Evolutionary conservation across 2,888 invertebrate genomes (phyloP).

Genomic region (Heliconius aoede): DNA sequence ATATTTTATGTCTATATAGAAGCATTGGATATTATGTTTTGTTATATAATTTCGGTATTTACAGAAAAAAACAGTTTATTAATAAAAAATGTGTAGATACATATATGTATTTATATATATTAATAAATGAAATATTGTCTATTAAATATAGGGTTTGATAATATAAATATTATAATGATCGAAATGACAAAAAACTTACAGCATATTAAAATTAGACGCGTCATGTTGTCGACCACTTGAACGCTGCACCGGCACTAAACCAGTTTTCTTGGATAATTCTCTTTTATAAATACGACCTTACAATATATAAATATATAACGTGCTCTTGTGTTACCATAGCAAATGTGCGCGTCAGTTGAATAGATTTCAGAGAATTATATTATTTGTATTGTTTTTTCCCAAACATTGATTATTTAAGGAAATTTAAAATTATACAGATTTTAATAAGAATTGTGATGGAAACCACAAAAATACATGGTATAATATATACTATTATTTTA

Average conservation of each 20-base stretch:
- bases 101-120: no score
- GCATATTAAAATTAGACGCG: constrained; percentile 41
- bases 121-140: not conserved
- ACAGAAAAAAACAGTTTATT: no score
- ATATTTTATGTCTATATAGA: not conserved
- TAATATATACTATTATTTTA: no score
- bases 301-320: not conserved
- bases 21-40: not conserved
- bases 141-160: not conserved
- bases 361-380: not conserved
- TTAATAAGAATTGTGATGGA: not conserved
- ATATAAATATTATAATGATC: not conserved
- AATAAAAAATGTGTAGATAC: no score
- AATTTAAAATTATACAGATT: not conserved
- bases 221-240: constrained; percentile 49
- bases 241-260: constrained; percentile 57
- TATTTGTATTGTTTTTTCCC: constrained; percentile 10
- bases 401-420: not conserved
- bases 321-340: constrained; percentile 38
- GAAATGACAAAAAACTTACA: constrained; percentile 44
- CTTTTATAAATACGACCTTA: constrained; percentile 50
- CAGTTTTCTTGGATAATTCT: constrained; percentile 49
- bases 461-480: not conserved
- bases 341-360: constrained; percentile 23
- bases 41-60: no score